These are phyloP conservation scores for Dendroctonus ponderosae DNA, from an alignment of 1,140 invertebrate species.

Conservation along the genomic window DNA sequence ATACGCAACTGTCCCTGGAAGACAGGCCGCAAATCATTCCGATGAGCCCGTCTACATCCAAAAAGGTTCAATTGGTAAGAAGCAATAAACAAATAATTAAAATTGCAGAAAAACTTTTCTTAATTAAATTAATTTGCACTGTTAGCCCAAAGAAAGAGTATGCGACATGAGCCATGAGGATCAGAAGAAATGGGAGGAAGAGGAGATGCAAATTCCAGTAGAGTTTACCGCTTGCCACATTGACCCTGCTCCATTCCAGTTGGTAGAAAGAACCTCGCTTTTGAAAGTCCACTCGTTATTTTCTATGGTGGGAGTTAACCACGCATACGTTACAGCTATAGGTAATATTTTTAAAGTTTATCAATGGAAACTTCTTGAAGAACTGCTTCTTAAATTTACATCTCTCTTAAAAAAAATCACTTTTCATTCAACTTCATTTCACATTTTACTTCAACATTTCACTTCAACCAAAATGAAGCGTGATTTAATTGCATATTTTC, in stretches of 20 bases:
- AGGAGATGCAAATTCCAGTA: constrained; percentile 80
- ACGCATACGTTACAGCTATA: constrained; percentile 97
- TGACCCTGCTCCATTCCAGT: constrained; percentile 97
- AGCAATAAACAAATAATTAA: no score
- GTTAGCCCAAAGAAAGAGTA: constrained; percentile 80
- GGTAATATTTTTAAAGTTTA: constrained; percentile 54
- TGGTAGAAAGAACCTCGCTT: constrained; percentile 92
- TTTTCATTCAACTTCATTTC: no score
- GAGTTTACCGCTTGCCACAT: constrained; percentile 85
- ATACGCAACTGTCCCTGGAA: constrained; percentile 23
- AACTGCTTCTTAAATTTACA: neutral
- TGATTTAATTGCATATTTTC: neutral
- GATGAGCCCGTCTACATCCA: constrained; percentile 68
- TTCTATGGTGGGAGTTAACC: constrained; percentile 94
- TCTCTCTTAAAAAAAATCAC: no score
- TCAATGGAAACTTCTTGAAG: neutral
- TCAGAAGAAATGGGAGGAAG: constrained; percentile 87
- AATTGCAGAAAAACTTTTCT: neutral
- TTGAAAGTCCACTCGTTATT: constrained; percentile 95
- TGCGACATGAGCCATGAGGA: constrained; percentile 93
- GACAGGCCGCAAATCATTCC: constrained; percentile 44
- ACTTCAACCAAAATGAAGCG: neutral
- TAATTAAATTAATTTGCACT: constrained; percentile 14
- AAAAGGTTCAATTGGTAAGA: constrained; percentile 87
- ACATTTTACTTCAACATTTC: no score